A percentile compares a stretch with the other conserved stretches of the same genome.
These are phyloP conservation scores for Lycodopsis pacificus DNA, from an alignment of 2,797 vertebrate species.

Conservation along the genomic window DNA sequence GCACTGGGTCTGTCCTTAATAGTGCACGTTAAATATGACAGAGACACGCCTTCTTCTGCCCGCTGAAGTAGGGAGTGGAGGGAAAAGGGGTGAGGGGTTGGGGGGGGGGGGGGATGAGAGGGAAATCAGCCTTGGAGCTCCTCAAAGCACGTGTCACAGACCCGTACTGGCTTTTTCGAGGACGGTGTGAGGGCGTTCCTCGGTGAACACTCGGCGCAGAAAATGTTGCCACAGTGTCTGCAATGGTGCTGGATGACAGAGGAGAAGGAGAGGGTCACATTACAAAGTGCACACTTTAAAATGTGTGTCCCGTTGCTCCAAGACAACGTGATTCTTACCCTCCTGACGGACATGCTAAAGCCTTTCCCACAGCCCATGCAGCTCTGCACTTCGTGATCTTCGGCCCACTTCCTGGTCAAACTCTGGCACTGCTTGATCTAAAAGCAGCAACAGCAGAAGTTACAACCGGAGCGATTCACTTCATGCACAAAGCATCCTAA, in stretches of 20 bases:
- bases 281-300: background rate
- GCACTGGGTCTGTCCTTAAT: slow-evolving; percentile 76
- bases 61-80: slow-evolving; percentile 39
- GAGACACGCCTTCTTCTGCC: slow-evolving; percentile 58
- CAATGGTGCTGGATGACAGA: slow-evolving; percentile 92
- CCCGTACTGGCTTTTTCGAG: slow-evolving; percentile 97
- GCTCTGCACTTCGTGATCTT: slow-evolving; percentile 97
- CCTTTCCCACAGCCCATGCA: slow-evolving; percentile 97
- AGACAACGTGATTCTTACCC: slow-evolving; percentile 79
- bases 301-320: background rate
- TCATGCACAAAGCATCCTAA: background rate
- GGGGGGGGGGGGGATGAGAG: background rate
- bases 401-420: slow-evolving; percentile 96
- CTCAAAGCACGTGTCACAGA: slow-evolving; percentile 94
- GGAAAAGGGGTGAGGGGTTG: background rate
- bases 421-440: slow-evolving; percentile 97
- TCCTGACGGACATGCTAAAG: slow-evolving; percentile 94
- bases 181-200: slow-evolving; percentile 95
- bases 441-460: background rate
- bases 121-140: slow-evolving; percentile 92
- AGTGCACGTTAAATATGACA: slow-evolving; percentile 88
- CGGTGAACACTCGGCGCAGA: slow-evolving; percentile 95
- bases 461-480: background rate
- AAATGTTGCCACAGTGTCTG: slow-evolving; percentile 99
- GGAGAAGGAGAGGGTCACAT: background rate